Percentiles rank a stretch among this genome's conserved stretches.
These are phyloP conservation scores for Geotrupes spiniger DNA, from an alignment of 2,888 invertebrate species.

Conservation along the genomic window DNA sequence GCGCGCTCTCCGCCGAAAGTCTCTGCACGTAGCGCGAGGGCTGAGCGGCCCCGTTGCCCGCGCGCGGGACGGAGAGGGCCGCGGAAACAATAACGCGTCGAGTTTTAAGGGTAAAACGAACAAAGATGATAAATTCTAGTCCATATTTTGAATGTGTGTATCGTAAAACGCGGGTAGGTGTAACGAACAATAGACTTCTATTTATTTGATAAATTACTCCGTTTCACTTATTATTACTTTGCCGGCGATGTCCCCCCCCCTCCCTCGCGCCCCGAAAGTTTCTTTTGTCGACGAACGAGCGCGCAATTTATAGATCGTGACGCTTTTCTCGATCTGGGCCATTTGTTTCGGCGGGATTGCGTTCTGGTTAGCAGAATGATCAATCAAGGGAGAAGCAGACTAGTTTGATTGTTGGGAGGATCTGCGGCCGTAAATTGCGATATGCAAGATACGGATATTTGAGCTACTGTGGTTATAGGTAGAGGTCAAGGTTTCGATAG, in stretches of 20 bases:
- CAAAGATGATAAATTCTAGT: slow-evolving; percentile 49
- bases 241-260: slow-evolving; percentile 6
- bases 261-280: slow-evolving; percentile 7
- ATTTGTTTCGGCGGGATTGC: too few species aligned
- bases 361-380: too few species aligned
- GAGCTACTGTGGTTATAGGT: too few species aligned
- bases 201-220: slow-evolving; percentile 51
- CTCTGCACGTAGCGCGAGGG: slow-evolving; percentile 21
- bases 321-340: slow-evolving; percentile 14
- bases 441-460: too few species aligned
- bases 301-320: slow-evolving; percentile 13
- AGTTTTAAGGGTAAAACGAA: slow-evolving; percentile 42
- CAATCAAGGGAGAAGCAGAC: too few species aligned
- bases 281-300: slow-evolving; percentile 8
- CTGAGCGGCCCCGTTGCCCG: slow-evolving; percentile 18
- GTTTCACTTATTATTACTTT: slow-evolving; percentile 45
- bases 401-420: too few species aligned
- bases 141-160: slow-evolving; percentile 46
- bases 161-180: slow-evolving; percentile 40
- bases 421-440: too few species aligned
- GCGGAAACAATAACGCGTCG: slow-evolving; percentile 40
- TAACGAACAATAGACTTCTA: slow-evolving; percentile 46
- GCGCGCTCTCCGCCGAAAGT: slow-evolving; percentile 20
- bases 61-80: slow-evolving; percentile 32
- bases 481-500: too few species aligned